Percentiles rank a stretch among this genome's conserved stretches.
Conservation (phyloP, 1,140 invertebrate genomes). For the Mylabris phalerata region DNA sequence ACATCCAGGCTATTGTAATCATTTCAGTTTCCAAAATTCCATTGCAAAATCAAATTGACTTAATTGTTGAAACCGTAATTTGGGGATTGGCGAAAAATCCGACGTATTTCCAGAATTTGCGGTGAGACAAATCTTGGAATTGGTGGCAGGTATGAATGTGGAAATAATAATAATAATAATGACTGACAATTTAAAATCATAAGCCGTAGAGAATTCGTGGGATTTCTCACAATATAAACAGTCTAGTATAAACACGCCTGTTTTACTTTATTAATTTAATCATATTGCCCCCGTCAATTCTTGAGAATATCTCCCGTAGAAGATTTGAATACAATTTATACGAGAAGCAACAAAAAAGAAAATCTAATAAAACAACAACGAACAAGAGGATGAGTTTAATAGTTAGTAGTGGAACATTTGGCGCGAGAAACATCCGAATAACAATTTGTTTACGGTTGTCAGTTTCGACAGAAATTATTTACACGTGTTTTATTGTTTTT, state of each 20-base stretch:
- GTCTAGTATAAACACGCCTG: no score
- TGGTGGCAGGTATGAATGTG: neutral
- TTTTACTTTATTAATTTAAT: no score
- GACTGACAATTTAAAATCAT: conserved; percentile 13
- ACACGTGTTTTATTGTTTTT: no score
- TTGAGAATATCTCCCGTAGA: conserved; percentile 23
- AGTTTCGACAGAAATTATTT: neutral
- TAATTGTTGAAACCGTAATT: no score
- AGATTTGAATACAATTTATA: conserved; percentile 15
- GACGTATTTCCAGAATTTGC: no score
- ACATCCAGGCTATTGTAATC: no score
- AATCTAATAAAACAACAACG: neutral
- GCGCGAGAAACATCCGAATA: conserved; percentile 12
- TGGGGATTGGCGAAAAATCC: no score
- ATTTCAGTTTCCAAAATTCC: no score
- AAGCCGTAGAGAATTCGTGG: conserved; percentile 25
- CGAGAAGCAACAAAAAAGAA: conserved; percentile 1
- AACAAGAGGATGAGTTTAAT: neutral
- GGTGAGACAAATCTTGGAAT: no score
- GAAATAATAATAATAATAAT: conserved; percentile 21
- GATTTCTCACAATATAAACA: conserved; percentile 22
- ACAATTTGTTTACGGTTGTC: conserved; percentile 15
- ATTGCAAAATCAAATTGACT: no score
- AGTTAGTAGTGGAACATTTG: conserved; percentile 4
- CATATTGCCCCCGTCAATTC: no score